phyloP scores from a whole-genome alignment of 2,797 vertebrate genomes.

The Melanotaenia pygmaea region DNA sequence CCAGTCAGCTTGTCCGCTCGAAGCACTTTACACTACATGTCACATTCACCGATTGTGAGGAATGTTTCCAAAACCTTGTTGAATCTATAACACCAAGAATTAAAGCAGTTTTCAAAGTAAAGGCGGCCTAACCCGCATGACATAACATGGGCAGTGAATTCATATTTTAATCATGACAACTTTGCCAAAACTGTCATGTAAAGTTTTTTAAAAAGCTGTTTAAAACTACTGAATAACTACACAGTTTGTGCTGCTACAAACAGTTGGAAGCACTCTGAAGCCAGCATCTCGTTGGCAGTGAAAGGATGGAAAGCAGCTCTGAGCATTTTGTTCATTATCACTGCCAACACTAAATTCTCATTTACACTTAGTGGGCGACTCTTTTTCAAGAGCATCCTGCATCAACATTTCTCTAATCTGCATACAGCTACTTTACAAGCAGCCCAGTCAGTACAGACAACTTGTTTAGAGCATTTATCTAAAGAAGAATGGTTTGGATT shows the following conservation, averaged over 20 bases:
- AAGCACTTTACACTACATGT: too few relatives aligned
- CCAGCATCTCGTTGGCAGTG: constrained; percentile 43
- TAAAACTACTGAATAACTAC: too few relatives aligned
- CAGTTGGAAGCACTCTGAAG: constrained; percentile 18
- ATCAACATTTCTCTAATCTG: background rate
- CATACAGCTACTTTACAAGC: background rate
- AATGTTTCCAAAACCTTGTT: too few relatives aligned
- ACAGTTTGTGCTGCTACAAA: background rate
- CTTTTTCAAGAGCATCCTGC: constrained; percentile 10
- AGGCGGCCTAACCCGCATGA: too few relatives aligned
- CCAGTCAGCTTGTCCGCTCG: too few relatives aligned
- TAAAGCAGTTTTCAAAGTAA: too few relatives aligned
- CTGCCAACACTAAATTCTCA: constrained; percentile 32
- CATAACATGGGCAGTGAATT: too few relatives aligned
- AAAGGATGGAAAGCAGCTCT: constrained; percentile 1
- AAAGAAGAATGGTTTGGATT: background rate
- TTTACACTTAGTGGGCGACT: constrained; percentile 8
- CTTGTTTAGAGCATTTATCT: background rate
- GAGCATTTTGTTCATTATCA: constrained; percentile 31
- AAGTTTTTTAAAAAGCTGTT: too few relatives aligned
- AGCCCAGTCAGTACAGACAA: constrained; percentile 1
- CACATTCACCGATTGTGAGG: too few relatives aligned
- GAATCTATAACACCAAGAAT: too few relatives aligned
- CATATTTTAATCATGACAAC: too few relatives aligned
- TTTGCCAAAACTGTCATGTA: too few relatives aligned